Evolutionary conservation across 2,888 invertebrate species (phyloP).

Genomic region (Philereme transversata): DNA sequence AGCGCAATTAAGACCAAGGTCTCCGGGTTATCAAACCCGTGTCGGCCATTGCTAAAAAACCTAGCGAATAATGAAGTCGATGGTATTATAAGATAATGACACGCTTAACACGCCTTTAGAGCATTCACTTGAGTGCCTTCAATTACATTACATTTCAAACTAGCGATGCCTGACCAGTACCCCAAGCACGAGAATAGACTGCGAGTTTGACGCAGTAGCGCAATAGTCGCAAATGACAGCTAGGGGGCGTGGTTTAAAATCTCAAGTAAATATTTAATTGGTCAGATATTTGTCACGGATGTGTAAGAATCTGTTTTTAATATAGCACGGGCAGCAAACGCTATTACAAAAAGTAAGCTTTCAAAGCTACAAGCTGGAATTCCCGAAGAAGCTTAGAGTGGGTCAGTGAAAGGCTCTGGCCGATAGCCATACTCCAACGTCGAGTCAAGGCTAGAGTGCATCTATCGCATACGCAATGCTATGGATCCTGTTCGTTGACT

Average conservation of each 20-base stretch:
- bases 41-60: slow-evolving; percentile 78
- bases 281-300: too few relatives aligned
- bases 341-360: slow-evolving; percentile 27
- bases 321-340: not conserved
- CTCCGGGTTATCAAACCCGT: slow-evolving; percentile 83
- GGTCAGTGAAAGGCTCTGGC: slow-evolving; percentile 78
- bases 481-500: slow-evolving; percentile 77
- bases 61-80: slow-evolving; percentile 75
- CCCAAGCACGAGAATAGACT: not conserved
- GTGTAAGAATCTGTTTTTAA: not conserved
- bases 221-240: not conserved
- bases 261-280: too few relatives aligned
- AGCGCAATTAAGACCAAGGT: slow-evolving; percentile 84
- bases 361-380: slow-evolving; percentile 43
- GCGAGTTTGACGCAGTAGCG: not conserved
- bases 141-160: not conserved
- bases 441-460: slow-evolving; percentile 73
- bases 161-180: not conserved
- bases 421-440: slow-evolving; percentile 62
- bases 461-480: slow-evolving; percentile 74
- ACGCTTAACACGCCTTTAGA: slow-evolving; percentile 71
- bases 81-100: slow-evolving; percentile 82
- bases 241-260: not conserved
- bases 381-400: slow-evolving; percentile 54
- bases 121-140: slow-evolving; percentile 35